These are phyloP conservation scores for Halcyon malimbica DNA, from an alignment of 2,113 vertebrate genomes.

Conservation along the genomic window DNA sequence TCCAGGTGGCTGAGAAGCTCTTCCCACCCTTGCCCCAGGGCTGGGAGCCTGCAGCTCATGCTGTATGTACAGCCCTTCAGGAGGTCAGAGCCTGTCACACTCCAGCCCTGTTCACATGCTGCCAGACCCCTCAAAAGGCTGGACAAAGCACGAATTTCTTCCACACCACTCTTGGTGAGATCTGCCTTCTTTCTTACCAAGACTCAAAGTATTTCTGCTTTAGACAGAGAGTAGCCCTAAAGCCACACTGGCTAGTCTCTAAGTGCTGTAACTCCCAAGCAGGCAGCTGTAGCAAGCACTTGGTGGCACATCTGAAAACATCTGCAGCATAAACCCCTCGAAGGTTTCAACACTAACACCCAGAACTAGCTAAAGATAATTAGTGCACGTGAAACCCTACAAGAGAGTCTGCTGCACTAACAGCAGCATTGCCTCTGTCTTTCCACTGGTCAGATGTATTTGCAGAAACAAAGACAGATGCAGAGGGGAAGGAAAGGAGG, in stretches of 20 bases:
- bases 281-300: background rate
- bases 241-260: background rate
- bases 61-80: background rate
- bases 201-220: background rate
- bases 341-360: background rate
- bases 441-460: background rate
- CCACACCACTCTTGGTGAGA: background rate
- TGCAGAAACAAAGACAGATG: background rate
- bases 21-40: background rate
- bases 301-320: background rate
- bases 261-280: background rate
- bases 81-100: background rate
- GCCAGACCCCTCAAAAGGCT: background rate
- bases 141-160: background rate
- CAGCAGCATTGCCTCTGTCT: background rate
- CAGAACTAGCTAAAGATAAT: background rate
- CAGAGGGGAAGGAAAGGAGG: background rate
- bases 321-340: background rate
- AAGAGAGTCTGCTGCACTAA: background rate
- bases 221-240: background rate
- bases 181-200: background rate
- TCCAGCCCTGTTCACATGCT: background rate
- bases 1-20: background rate
- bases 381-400: fast-evolving
- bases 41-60: fast-evolving